Evolutionary conservation across 23 tunicate species (phyloP).

Genomic region (Ciona savignyi): DNA sequence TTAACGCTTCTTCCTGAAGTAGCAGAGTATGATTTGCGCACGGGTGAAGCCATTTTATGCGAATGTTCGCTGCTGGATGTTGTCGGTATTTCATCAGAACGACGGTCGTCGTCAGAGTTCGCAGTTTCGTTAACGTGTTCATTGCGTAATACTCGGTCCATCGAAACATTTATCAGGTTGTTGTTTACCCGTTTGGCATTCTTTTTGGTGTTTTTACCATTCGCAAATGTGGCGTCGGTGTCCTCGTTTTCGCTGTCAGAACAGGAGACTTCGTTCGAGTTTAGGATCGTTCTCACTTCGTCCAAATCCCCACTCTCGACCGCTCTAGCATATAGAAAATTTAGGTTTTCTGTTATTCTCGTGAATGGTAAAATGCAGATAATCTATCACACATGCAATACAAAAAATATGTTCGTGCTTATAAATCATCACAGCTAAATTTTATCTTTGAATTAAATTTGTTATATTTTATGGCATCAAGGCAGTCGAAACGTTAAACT

Average conservation of each 20-base stretch:
- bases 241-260: constrained; percentile 4
- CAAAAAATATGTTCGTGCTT: background rate
- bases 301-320: constrained; percentile 51
- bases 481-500: too few species aligned
- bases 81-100: background rate
- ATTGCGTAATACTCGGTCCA: background rate
- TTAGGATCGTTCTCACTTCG: constrained; percentile 23
- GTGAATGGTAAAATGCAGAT: too few species aligned
- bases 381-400: too few species aligned
- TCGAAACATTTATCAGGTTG: constrained; percentile 1
- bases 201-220: background rate
- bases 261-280: background rate
- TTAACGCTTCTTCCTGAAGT: background rate
- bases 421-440: too few species aligned
- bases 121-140: background rate
- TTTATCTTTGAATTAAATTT: background rate
- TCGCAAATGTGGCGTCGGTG: background rate
- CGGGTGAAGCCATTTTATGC: background rate
- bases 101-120: background rate
- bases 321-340: constrained; percentile 16
- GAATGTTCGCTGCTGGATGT: background rate
- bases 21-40: too few species aligned
- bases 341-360: too few species aligned
- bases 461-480: background rate
- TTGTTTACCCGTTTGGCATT: background rate